Conservation (phyloP, 2,888 invertebrate genomes). For the Neoitamus cyanurus region DNA sequence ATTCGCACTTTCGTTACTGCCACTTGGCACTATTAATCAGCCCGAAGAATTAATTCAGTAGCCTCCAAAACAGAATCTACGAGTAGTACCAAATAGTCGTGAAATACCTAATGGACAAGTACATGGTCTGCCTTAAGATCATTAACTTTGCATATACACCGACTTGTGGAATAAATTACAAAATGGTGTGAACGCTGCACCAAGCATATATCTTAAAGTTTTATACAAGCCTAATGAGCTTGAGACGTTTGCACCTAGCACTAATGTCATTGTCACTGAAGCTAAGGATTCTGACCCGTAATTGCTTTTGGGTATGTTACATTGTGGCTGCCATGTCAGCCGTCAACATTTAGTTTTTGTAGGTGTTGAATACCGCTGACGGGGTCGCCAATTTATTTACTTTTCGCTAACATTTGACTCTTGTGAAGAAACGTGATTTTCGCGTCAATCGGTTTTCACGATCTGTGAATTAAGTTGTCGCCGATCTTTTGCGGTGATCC, state of each 20-base stretch:
- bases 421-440: constrained; percentile 8
- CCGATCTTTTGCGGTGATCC: neutral
- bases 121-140: neutral
- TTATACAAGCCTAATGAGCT: neutral
- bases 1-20: too few relatives aligned
- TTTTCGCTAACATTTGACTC: neutral
- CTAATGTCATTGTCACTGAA: constrained; percentile 25
- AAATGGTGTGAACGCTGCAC: neutral
- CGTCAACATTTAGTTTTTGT: neutral
- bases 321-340: neutral
- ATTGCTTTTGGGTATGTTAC: neutral
- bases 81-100: neutral
- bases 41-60: neutral
- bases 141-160: constrained; percentile 4
- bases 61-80: neutral
- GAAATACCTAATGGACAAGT: neutral
- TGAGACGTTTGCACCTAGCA: neutral
- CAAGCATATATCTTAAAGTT: neutral
- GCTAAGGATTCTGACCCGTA: constrained; percentile 21
- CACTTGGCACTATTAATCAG: too few relatives aligned
- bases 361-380: constrained; percentile 3
- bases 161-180: constrained; percentile 6
- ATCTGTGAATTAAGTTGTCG: neutral
- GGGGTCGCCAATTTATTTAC: neutral
- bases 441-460: neutral